phyloP scores from a whole-genome alignment of 2,113 vertebrate genomes.

The Campylorhamphus procurvoides region DNA sequence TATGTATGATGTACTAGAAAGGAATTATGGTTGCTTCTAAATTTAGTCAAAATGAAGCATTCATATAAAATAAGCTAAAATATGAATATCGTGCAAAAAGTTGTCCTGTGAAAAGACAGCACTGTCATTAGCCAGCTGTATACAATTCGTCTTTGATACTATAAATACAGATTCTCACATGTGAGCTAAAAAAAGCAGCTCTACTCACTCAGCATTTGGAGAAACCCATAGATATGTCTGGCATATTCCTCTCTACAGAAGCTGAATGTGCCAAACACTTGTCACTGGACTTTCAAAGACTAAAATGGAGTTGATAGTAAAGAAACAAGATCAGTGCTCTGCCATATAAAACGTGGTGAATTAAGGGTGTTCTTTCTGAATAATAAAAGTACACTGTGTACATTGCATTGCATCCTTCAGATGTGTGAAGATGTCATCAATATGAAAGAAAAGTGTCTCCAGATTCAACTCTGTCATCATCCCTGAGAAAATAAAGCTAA shows the following conservation, averaged over 20 bases:
- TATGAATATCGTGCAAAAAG: not conserved
- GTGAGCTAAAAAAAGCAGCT: not conserved
- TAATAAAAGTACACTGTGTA: not conserved
- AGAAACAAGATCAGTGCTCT: not conserved
- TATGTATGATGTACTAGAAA: not conserved
- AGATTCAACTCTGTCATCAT: not conserved
- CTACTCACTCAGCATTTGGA: constrained; percentile 21
- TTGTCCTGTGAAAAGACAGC: not conserved
- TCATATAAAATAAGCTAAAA: not conserved
- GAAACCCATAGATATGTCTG: not conserved
- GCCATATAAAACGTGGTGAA: not conserved
- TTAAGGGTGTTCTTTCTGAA: not conserved
- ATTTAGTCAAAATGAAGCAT: constrained; percentile 22
- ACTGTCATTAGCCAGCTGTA: constrained; percentile 44
- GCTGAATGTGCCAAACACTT: not conserved
- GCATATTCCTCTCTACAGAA: not conserved
- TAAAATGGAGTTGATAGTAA: not conserved
- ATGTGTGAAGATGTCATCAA: not conserved
- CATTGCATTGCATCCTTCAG: not conserved
- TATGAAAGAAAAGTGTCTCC: not conserved
- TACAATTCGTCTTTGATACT: constrained; percentile 11
- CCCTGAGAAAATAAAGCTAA: not conserved
- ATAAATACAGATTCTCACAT: constrained; percentile 10
- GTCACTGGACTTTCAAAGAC: not conserved
- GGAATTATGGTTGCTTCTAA: not conserved